Conservation (phyloP, 2,797 vertebrate species). For the Anabas testudineus region DNA sequence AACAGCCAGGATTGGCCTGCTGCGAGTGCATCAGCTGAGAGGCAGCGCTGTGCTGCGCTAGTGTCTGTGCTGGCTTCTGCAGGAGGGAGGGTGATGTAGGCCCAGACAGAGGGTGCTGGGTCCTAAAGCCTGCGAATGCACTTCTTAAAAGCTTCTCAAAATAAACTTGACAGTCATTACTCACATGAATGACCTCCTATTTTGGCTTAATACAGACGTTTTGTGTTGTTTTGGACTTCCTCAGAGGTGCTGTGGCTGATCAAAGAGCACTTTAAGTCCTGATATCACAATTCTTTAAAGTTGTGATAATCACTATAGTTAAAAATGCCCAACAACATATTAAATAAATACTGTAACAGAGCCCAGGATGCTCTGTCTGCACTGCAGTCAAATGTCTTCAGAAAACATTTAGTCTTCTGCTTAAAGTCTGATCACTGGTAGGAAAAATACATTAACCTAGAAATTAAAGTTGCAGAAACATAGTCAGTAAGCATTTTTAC, state of each 20-base stretch:
- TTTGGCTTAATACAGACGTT: not conserved
- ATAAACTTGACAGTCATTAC: constrained; percentile 33
- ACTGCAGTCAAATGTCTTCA: constrained; percentile 9
- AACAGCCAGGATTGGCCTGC: constrained; percentile 47
- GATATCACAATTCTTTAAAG: not conserved
- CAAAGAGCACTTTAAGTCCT: constrained; percentile 7
- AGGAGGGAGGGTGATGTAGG: constrained; percentile 76
- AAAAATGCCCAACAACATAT: not conserved
- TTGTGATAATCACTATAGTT: not conserved
- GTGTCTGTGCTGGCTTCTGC: constrained; percentile 87
- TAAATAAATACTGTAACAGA: not conserved
- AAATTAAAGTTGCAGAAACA: constrained; percentile 22
- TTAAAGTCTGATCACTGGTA: not conserved
- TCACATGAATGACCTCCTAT: not conserved
- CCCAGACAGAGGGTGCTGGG: constrained; percentile 81
- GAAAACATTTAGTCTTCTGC: constrained; percentile 6
- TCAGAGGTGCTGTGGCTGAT: not conserved
- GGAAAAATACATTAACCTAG: not conserved
- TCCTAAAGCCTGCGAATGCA: constrained; percentile 87
- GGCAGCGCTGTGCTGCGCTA: constrained; percentile 90
- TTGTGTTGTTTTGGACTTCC: not conserved
- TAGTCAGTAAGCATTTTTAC: constrained; percentile 25
- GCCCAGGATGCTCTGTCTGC: not conserved
- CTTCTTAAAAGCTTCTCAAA: constrained; percentile 7
- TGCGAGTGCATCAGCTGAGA: constrained; percentile 85